These are phyloP conservation scores for Fulmarus glacialis DNA, from an alignment of 2,113 vertebrate species.

Conservation along the genomic window DNA sequence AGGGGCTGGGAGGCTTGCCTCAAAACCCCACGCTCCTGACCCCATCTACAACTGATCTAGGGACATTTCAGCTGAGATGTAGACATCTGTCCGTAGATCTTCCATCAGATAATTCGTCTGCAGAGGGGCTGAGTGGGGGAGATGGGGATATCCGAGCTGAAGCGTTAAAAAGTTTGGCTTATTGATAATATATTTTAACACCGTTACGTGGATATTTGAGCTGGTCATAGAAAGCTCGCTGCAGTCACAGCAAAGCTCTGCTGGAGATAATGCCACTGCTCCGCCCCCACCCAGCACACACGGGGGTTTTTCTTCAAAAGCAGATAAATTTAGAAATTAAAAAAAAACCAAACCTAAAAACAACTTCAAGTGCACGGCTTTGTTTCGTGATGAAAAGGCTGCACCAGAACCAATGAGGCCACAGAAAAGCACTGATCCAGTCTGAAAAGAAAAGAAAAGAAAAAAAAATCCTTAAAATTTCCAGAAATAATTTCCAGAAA, in stretches of 20 bases:
- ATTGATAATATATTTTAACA: background rate
- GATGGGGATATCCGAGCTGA: background rate
- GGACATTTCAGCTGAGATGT: background rate
- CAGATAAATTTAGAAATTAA: background rate
- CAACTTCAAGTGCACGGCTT: background rate
- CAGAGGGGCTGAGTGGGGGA: background rate
- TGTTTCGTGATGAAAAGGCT: background rate
- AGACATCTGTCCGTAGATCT: too few species aligned
- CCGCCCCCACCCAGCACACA: rapidly evolving
- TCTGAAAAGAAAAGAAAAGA: background rate
- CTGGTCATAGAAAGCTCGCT: background rate
- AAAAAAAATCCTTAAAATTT: too few species aligned
- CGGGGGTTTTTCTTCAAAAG: background rate
- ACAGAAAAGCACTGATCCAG: background rate
- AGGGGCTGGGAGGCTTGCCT: background rate
- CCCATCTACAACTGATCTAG: too few species aligned
- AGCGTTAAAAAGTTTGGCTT: background rate
- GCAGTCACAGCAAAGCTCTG: background rate
- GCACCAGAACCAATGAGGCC: background rate
- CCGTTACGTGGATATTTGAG: rapidly evolving
- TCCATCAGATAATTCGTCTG: too few species aligned
- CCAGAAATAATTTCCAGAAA: background rate
- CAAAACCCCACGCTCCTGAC: background rate
- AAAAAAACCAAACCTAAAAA: background rate
- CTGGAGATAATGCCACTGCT: too few species aligned